Evolutionary conservation across 2,797 vertebrate species (phyloP).

Genomic region (Ptychadena robeensis): DNA sequence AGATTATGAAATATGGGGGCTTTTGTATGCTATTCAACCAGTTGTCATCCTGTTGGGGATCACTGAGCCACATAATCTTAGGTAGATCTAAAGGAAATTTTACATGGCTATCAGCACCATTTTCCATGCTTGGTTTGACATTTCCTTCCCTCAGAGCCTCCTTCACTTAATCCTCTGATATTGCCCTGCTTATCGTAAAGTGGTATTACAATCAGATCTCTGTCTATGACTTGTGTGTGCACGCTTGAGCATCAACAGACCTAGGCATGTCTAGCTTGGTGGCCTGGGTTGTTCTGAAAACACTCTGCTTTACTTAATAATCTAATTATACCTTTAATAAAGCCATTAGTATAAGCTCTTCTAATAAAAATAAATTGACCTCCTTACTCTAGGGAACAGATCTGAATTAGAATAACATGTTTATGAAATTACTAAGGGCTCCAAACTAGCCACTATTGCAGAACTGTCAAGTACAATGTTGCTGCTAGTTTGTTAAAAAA

Average conservation of each 20-base stretch:
- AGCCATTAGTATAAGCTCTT: constrained; percentile 20
- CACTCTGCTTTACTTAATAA: neutral
- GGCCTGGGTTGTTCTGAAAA: neutral
- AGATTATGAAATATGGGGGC: too few species aligned
- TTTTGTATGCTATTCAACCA: too few species aligned
- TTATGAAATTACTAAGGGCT: constrained; percentile 30
- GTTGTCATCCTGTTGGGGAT: too few species aligned
- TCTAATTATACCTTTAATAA: neutral
- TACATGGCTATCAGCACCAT: too few species aligned
- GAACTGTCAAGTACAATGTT: constrained; percentile 28
- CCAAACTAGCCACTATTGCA: constrained; percentile 13
- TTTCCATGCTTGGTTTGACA: too few species aligned
- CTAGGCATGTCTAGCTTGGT: neutral
- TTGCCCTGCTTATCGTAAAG: too few species aligned
- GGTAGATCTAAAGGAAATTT: too few species aligned
- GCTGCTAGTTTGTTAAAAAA: neutral
- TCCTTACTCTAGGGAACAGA: neutral
- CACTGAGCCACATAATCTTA: too few species aligned
- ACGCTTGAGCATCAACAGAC: neutral
- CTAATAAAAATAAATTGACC: neutral
- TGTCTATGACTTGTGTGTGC: too few species aligned
- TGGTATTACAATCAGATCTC: too few species aligned
- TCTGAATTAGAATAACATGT: constrained; percentile 37
- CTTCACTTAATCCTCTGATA: too few species aligned
- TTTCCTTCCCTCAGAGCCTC: too few species aligned